phyloP scores from a whole-genome alignment of 2,113 vertebrate genomes.

The Acrocephalus kingi region DNA sequence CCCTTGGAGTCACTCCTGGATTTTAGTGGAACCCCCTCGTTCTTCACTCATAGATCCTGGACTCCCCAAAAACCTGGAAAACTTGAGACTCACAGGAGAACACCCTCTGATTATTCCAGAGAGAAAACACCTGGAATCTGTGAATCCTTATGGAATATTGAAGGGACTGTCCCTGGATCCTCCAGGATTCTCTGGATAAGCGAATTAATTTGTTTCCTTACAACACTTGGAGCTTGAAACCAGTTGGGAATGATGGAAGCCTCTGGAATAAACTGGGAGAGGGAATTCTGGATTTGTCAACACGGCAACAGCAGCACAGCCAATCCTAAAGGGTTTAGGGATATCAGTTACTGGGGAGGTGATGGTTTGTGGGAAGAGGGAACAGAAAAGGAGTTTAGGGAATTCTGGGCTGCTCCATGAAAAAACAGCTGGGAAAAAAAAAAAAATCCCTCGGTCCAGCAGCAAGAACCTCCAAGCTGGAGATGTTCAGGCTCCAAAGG shows the following conservation, averaged over 20 bases:
- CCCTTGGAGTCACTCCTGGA: rapidly evolving
- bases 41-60: not conserved
- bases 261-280: not conserved
- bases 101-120: not conserved
- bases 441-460: not conserved
- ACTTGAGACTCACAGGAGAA: not conserved
- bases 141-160: not conserved
- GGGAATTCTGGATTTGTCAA: not conserved
- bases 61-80: not conserved
- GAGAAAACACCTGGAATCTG: not conserved
- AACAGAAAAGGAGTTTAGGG: not conserved
- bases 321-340: not conserved
- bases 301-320: not conserved
- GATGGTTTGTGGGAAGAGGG: not conserved
- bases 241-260: not conserved
- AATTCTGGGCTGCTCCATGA: not conserved
- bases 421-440: not conserved
- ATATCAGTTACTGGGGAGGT: not conserved
- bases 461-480: not conserved
- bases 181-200: not conserved
- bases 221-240: not conserved
- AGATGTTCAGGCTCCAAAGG: not conserved
- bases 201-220: not conserved
- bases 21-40: not conserved
- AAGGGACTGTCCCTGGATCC: not conserved